A percentile compares a stretch with the other conserved stretches of the same genome.
These are phyloP conservation scores for Macaria liturata DNA, from an alignment of 2,888 invertebrate species.

Conservation along the genomic window DNA sequence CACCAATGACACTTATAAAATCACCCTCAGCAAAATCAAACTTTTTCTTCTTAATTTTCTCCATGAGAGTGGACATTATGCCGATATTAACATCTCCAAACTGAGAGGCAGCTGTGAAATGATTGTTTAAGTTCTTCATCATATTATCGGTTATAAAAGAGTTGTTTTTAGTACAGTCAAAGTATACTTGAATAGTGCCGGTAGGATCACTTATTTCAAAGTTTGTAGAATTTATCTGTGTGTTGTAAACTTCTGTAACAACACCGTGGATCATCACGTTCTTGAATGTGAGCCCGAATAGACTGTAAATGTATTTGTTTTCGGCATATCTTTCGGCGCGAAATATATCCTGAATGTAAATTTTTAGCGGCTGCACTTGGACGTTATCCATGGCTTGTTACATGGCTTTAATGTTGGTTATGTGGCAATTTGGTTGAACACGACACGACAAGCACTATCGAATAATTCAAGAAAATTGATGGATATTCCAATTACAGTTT, in stretches of 20 bases:
- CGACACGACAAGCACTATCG: too few species aligned
- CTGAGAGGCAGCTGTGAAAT: slow-evolving; percentile 51
- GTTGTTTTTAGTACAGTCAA: slow-evolving; percentile 59
- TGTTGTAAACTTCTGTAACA: slow-evolving; percentile 63
- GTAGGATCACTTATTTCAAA: slow-evolving; percentile 71
- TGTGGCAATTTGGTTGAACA: too few species aligned
- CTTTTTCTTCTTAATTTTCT: slow-evolving; percentile 49
- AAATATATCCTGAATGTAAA: slow-evolving; percentile 73
- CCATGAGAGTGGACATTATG: slow-evolving; percentile 61
- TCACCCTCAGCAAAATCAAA: slow-evolving; percentile 56
- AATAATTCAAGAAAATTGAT: too few species aligned
- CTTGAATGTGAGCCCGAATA: slow-evolving; percentile 67
- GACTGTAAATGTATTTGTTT: slow-evolving; percentile 67
- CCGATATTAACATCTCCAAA: slow-evolving; percentile 54
- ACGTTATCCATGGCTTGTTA: slow-evolving; percentile 18
- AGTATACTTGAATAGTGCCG: slow-evolving; percentile 66
- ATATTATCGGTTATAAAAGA: slow-evolving; percentile 42
- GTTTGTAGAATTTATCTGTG: slow-evolving; percentile 46
- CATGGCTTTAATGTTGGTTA: background rate
- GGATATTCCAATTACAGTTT: too few species aligned
- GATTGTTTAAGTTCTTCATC: slow-evolving; percentile 50
- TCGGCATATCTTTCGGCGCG: slow-evolving; percentile 57
- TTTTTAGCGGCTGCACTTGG: slow-evolving; percentile 61
- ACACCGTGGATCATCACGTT: slow-evolving; percentile 73
- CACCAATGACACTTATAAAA: slow-evolving; percentile 61